phyloP scores from a whole-genome alignment of 2,797 vertebrate species.

The Galaxias olidus region DNA sequence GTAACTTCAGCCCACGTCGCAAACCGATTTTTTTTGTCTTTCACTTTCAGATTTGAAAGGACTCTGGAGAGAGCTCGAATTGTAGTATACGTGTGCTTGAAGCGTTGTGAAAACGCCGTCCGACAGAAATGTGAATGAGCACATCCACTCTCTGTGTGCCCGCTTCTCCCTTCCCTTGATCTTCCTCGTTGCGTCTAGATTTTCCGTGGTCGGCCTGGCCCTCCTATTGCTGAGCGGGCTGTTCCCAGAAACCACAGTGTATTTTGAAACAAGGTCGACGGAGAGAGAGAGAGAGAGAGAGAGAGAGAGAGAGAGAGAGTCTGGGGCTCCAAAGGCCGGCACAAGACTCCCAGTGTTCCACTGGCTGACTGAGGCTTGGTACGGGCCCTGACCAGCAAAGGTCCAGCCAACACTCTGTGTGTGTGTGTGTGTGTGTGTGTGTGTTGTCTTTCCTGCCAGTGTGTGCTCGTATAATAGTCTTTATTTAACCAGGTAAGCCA shows the following conservation, averaged over 20 bases:
- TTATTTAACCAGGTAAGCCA: too few species aligned
- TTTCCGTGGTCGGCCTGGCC: slow-evolving; percentile 73
- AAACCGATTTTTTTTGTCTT: slow-evolving; percentile 46
- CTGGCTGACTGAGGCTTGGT: slow-evolving; percentile 74
- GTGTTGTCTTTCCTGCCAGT: slow-evolving; percentile 4
- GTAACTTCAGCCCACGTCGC: slow-evolving; percentile 31
- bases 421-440: slow-evolving; percentile 14
- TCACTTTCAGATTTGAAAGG: slow-evolving; percentile 63
- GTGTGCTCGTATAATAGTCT: slow-evolving; percentile 30
- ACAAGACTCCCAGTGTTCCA: slow-evolving; percentile 75
- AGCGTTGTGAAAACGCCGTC: slow-evolving; percentile 66
- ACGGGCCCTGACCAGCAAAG: slow-evolving; percentile 69
- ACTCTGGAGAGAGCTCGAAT: slow-evolving; percentile 35
- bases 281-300: slow-evolving; percentile 44
- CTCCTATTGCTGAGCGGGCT: slow-evolving; percentile 82
- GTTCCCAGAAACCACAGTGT: slow-evolving; percentile 80
- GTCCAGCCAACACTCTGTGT: slow-evolving; percentile 60
- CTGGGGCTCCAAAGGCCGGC: slow-evolving; percentile 72
- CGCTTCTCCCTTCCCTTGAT: slow-evolving; percentile 26
- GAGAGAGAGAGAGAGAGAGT: slow-evolving; percentile 26
- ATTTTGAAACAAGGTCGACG: slow-evolving; percentile 80
- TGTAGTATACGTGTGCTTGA: slow-evolving; percentile 66
- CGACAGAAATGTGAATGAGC: slow-evolving; percentile 72
- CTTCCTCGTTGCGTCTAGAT: slow-evolving; percentile 74
- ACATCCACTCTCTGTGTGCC: slow-evolving; percentile 52